These are phyloP conservation scores for Nomada ferruginata DNA, from an alignment of 2,888 invertebrate species.

Conservation along the genomic window DNA sequence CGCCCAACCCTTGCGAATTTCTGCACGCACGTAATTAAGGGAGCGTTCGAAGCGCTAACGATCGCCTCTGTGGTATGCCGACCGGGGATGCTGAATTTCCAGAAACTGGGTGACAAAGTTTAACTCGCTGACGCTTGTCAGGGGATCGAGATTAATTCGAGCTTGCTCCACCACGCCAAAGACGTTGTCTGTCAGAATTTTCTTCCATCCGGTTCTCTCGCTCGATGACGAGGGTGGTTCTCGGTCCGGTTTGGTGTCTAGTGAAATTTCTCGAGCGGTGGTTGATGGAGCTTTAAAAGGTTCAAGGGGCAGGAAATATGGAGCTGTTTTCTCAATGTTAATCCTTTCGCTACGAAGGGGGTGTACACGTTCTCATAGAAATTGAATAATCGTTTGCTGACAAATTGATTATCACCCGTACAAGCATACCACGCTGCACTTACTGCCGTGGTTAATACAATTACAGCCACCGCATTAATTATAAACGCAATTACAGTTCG, in stretches of 20 bases:
- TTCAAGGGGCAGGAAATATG: not conserved
- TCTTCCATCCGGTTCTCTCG: not conserved
- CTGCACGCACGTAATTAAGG: slow-evolving; percentile 62
- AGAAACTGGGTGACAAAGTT: slow-evolving; percentile 56
- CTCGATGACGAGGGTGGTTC: slow-evolving; percentile 4
- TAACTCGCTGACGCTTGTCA: slow-evolving; percentile 48
- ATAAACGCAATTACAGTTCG: no score
- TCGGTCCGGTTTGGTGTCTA: not conserved
- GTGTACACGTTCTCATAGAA: no score
- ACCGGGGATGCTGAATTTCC: slow-evolving; percentile 30
- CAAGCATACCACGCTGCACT: no score
- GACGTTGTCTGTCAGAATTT: slow-evolving; percentile 38
- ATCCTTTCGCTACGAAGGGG: no score
- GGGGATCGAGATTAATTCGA: slow-evolving; percentile 53
- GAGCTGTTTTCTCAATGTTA: no score
- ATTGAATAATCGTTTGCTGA: no score
- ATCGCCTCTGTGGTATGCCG: slow-evolving; percentile 33
- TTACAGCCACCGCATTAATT: no score
- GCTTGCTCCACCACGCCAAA: not conserved
- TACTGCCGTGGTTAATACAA: no score
- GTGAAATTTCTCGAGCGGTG: not conserved
- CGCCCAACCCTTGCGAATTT: slow-evolving; percentile 23
- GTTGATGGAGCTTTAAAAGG: not conserved
- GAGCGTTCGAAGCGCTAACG: slow-evolving; percentile 55
- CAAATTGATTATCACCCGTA: no score